Conservation (phyloP, 2,888 invertebrate genomes). For the Lithophane semibrunnea region DNA sequence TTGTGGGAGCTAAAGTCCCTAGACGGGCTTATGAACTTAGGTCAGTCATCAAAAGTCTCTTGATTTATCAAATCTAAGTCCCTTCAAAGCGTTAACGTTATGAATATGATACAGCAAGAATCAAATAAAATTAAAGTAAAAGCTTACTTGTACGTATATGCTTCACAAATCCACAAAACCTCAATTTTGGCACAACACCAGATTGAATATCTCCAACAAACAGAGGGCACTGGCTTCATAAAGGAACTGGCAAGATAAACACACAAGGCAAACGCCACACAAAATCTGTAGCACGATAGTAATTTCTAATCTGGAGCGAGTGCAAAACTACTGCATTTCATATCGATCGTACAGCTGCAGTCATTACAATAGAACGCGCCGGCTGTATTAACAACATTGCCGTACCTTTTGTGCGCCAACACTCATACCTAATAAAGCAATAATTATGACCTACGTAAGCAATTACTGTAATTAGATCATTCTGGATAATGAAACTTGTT, state of each 20-base stretch:
- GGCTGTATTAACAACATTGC: conserved; percentile 50
- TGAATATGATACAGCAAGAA: background rate
- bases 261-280: conserved; percentile 38
- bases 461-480: conserved; percentile 44
- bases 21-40: background rate
- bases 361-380: conserved; percentile 64
- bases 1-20: background rate
- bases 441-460: conserved; percentile 42
- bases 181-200: conserved; percentile 33
- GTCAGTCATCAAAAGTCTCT: no score
- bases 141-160: conserved; percentile 27
- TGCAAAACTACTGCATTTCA: conserved; percentile 58
- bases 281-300: conserved; percentile 43
- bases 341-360: conserved; percentile 76
- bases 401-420: conserved; percentile 45
- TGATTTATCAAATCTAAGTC: background rate
- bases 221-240: conserved; percentile 36
- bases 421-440: conserved; percentile 40
- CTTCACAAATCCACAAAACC: conserved; percentile 17
- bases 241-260: conserved; percentile 42
- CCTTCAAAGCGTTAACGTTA: background rate
- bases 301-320: conserved; percentile 61
- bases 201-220: conserved; percentile 23
- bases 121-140: background rate
- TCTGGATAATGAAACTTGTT: conserved; percentile 9